Conservation (phyloP, 2,113 vertebrate species). For the Zapus hudsonius region DNA sequence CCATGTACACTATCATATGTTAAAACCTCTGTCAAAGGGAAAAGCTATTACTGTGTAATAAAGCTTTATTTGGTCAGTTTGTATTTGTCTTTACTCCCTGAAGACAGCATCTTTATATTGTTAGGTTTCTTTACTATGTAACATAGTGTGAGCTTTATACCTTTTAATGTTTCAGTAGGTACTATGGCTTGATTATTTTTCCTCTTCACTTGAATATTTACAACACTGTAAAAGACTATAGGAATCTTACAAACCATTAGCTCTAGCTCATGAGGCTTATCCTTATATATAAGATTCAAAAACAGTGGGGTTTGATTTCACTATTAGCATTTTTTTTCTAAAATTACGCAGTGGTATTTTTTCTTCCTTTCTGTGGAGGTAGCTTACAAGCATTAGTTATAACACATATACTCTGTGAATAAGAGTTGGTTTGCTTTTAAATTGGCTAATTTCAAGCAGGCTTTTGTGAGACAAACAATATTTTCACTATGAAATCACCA, state of each 20-base stretch:
- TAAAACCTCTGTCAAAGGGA: not conserved
- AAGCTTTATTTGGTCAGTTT: not conserved
- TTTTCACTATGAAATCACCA: constrained; percentile 61
- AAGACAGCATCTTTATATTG: not conserved
- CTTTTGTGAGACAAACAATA: constrained; percentile 68
- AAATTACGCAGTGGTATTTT: not conserved
- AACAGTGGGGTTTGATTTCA: constrained; percentile 24
- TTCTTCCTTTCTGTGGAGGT: not conserved
- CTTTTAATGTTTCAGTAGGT: not conserved
- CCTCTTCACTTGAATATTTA: constrained; percentile 1
- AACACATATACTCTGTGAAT: constrained; percentile 22
- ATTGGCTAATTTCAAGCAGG: constrained; percentile 48
- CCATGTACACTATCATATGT: not conserved
- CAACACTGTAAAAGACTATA: not conserved
- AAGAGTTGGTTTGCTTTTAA: constrained; percentile 56
- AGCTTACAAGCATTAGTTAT: constrained; percentile 44
- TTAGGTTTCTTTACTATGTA: not conserved
- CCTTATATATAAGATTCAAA: not conserved
- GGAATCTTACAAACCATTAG: not conserved
- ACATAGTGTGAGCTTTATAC: not conserved
- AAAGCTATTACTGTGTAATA: not conserved
- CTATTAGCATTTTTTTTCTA: constrained; percentile 28
- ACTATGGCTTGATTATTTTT: constrained; percentile 2
- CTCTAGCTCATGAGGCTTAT: not conserved
- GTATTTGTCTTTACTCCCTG: not conserved